Evolutionary conservation across 1,140 invertebrate species (phyloP), one percentile per base, ranked within the genome.

Genomic region (Meloidogyne floridensis): DNA sequence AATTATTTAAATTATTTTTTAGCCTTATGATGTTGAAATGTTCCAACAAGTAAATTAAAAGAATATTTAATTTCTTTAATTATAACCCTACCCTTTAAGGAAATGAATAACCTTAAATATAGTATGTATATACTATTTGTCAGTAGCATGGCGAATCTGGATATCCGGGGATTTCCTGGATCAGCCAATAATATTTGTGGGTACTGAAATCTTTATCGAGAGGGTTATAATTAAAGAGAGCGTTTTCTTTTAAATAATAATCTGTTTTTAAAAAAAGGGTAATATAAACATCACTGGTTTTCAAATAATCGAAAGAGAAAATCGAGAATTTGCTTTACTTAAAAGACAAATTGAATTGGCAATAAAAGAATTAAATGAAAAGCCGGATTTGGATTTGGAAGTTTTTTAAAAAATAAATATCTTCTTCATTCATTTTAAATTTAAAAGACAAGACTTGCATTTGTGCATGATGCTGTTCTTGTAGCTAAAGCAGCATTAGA

Each of bases 201-300:
- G 2, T 32, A 32, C 32, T 32, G 32, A 32, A 32, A 32, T 32
- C 32, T 32, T 32, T 32, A 32, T 32, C 2, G 32, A 2, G 32
- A 32, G 32, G 32, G 2, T 32, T 32, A 32, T 32, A 1, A 32
- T 32, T 0, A 32, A 32, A 32, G 32, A 32, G 1, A 32, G 32
- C 1, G 32, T 32, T 32, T 32, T 3, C 7, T 47, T 47, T 47
- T 47, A 47, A 47, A 6, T 65, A n/a, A 7, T n/a, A 65, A n/a
- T 65, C 15, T n/a, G 32, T 76, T 76, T 13, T 54, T 54, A 18
- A n/a, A 15, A 84, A 69, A 90, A 91, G 76, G 91, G 91, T 43
- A 90, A 91, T 53, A 91, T 91, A 15, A 91, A 91, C 80, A 90
- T 91, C 11, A 91, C 90, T 9, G 91, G 91, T 0, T 91, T 91